Conservation (phyloP, 2,113 vertebrate species). For the Seriola quinqueradiata region DNA sequence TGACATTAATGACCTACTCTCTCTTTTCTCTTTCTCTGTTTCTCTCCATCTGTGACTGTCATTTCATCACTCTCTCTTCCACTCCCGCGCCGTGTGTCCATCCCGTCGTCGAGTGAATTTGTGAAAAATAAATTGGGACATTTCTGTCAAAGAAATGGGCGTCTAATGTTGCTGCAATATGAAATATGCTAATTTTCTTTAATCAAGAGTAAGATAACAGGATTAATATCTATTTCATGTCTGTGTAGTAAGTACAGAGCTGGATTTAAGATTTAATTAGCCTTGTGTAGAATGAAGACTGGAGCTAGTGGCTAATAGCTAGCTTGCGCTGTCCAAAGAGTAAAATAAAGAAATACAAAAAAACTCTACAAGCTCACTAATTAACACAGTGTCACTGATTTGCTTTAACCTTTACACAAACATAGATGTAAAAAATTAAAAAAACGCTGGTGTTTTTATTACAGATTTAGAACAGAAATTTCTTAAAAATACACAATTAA, state of each 20-base stretch:
- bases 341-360: too few relatives aligned
- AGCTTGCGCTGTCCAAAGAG: too few relatives aligned
- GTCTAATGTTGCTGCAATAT: neutral
- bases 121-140: conserved; percentile 61
- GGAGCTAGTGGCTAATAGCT: neutral
- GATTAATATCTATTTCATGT: neutral
- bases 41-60: conserved; percentile 49
- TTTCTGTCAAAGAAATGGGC: conserved; percentile 31
- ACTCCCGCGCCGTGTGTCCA: conserved; percentile 15
- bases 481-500: too few relatives aligned
- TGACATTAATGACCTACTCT: conserved; percentile 81
- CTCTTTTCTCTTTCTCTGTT: conserved; percentile 50
- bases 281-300: neutral
- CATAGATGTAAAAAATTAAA: too few relatives aligned
- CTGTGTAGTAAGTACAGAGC: neutral
- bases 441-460: too few relatives aligned
- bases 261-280: neutral
- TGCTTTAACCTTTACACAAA: too few relatives aligned
- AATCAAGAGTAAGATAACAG: neutral
- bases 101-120: conserved; percentile 45
- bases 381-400: neutral
- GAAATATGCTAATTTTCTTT: neutral
- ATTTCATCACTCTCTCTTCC: conserved; percentile 47
- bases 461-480: too few relatives aligned
- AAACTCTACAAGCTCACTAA: too few relatives aligned